These are phyloP conservation scores for Matsumurasca onukii DNA, from an alignment of 1,140 invertebrate species.

Conservation along the genomic window DNA sequence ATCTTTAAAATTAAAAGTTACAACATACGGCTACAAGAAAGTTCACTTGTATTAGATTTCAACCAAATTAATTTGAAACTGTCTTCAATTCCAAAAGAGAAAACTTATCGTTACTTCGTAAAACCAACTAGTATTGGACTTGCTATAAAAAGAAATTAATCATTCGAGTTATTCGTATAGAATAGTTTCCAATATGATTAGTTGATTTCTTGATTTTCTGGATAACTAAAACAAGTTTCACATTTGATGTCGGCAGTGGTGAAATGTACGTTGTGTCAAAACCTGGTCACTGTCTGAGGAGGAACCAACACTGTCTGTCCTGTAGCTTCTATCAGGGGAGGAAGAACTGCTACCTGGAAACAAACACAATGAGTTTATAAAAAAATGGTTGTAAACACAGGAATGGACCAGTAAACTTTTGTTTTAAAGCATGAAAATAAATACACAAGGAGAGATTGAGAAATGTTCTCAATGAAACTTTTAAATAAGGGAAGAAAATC, in stretches of 20 bases:
- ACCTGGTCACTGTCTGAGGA: constrained; percentile 12
- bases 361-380: background rate
- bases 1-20: too few species aligned
- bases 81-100: background rate
- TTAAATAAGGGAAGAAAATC: background rate
- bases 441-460: background rate
- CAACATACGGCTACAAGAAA: too few species aligned
- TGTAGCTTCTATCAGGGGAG: background rate
- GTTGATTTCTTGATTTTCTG: background rate
- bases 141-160: background rate
- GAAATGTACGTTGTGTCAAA: background rate
- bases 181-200: background rate
- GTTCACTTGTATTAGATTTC: too few species aligned
- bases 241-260: background rate
- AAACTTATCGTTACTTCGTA: background rate
- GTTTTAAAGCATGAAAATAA: background rate
- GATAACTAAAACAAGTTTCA: background rate
- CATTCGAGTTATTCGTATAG: background rate
- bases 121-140: background rate
- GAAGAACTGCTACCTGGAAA: background rate
- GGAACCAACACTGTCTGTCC: constrained; percentile 11
- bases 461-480: background rate
- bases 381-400: background rate
- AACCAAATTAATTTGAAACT: too few species aligned
- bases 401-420: background rate